These are phyloP conservation scores for Oscheius sp. DNA, from an alignment of 2,888 invertebrate genomes.

Conservation along the genomic window DNA sequence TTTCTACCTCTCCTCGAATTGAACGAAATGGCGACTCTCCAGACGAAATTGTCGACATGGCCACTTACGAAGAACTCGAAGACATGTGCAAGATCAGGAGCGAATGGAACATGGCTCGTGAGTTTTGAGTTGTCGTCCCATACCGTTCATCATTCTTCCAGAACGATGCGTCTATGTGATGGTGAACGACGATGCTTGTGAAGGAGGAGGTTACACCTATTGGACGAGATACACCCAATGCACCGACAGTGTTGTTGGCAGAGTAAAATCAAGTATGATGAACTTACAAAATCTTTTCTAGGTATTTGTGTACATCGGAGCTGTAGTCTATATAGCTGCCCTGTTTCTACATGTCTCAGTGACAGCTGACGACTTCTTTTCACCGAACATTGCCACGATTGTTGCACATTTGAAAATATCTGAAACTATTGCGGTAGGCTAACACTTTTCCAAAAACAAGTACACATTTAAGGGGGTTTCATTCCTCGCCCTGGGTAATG, in stretches of 20 bases:
- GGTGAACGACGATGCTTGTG: slow-evolving; percentile 56
- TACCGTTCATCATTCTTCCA: slow-evolving; percentile 22
- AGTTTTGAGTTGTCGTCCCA: background rate
- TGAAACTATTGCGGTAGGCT: slow-evolving; percentile 76
- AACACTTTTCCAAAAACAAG: slow-evolving; percentile 14
- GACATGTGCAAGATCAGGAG: background rate
- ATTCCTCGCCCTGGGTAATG: slow-evolving; percentile 82
- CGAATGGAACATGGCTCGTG: background rate
- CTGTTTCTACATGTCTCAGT: slow-evolving; percentile 62
- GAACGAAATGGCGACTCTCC: no score
- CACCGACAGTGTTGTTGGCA: slow-evolving; percentile 32
- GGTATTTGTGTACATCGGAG: slow-evolving; percentile 48
- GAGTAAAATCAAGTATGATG: slow-evolving; percentile 20
- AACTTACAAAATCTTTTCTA: background rate
- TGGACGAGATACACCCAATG: slow-evolving; percentile 61
- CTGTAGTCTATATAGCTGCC: slow-evolving; percentile 54
- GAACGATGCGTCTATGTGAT: slow-evolving; percentile 56
- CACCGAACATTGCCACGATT: slow-evolving; percentile 75
- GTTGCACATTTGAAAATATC: slow-evolving; percentile 75
- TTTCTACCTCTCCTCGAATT: no score
- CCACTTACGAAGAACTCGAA: background rate
- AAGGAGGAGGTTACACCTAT: slow-evolving; percentile 62
- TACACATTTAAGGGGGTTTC: slow-evolving; percentile 78
- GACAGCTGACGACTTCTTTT: slow-evolving; percentile 70
- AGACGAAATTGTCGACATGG: background rate